Evolutionary conservation across 2,797 vertebrate genomes (phyloP).

Genomic region (Manis crassicaudata): DNA sequence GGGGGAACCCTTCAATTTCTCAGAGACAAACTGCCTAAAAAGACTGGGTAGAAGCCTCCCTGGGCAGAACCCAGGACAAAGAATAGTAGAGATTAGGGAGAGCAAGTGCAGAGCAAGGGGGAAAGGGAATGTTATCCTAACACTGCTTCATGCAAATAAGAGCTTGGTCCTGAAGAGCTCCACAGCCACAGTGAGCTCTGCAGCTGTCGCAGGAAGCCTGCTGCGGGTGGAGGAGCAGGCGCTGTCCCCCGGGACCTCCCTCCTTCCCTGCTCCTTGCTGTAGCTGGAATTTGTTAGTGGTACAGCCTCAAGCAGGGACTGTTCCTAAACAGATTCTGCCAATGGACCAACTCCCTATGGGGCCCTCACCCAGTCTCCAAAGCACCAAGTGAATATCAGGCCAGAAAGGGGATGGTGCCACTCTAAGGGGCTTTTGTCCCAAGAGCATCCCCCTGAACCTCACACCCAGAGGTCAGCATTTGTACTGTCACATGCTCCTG

Average conservation of each 20-base stretch:
- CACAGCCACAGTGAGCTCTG: background rate
- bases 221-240: background rate
- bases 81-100: background rate
- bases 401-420: no score
- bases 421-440: background rate
- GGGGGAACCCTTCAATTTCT: background rate
- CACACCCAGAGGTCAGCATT: background rate
- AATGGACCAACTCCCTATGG: background rate
- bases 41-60: conserved; percentile 24
- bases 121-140: background rate
- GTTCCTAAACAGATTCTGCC: background rate
- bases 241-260: background rate
- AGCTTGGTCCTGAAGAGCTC: background rate
- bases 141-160: conserved; percentile 69
- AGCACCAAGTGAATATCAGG: background rate
- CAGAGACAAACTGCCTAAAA: conserved; percentile 25
- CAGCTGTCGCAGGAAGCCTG: background rate
- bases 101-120: background rate
- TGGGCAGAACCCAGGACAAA: conserved; percentile 46
- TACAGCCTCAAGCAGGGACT: background rate
- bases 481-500: background rate
- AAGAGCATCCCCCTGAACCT: background rate
- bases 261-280: background rate
- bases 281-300: background rate
- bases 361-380: background rate